Evolutionary conservation across 2,888 invertebrate genomes (phyloP).

Genomic region (Callosobruchus maculatus): DNA sequence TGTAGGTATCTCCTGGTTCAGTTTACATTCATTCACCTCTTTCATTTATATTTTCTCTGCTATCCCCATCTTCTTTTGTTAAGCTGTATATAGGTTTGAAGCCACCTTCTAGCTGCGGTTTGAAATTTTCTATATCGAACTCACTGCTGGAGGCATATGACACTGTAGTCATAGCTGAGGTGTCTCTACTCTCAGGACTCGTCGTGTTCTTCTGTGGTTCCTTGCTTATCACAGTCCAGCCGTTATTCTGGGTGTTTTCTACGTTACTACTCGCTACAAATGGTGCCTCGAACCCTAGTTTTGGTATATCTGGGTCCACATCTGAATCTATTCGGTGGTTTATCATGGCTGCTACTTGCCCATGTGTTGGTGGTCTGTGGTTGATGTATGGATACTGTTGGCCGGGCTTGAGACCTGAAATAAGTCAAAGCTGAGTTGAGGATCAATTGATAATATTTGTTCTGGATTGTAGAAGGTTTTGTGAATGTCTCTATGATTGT

Average conservation of each 20-base stretch:
- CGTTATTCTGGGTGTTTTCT: conserved; percentile 56
- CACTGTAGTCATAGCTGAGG: conserved; percentile 33
- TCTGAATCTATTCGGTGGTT: conserved; percentile 26
- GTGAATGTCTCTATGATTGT: too few species aligned
- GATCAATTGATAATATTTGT: too few species aligned
- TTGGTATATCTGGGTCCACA: conserved; percentile 22
- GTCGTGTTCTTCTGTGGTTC: conserved; percentile 33
- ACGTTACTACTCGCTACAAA: conserved; percentile 65
- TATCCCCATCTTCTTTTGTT: conserved; percentile 31
- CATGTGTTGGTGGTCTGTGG: background rate
- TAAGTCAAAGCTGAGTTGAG: too few species aligned
- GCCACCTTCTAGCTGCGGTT: conserved; percentile 65
- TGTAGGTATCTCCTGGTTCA: too few species aligned
- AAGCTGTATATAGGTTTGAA: conserved; percentile 64
- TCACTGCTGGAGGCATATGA: conserved; percentile 47
- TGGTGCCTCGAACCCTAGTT: conserved; percentile 63
- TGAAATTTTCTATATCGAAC: conserved; percentile 65
- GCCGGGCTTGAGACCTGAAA: conserved; percentile 2
- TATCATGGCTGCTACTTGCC: conserved; percentile 6
- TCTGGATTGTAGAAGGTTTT: too few species aligned
- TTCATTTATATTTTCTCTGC: conserved; percentile 25
- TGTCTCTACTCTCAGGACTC: conserved; percentile 26
- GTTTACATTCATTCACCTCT: conserved; percentile 22
- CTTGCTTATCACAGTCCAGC: conserved; percentile 59
- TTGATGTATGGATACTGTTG: background rate